Base-by-base conservation (phyloP, 2,113 vertebrate species). In the Catharus minimus region DNA sequence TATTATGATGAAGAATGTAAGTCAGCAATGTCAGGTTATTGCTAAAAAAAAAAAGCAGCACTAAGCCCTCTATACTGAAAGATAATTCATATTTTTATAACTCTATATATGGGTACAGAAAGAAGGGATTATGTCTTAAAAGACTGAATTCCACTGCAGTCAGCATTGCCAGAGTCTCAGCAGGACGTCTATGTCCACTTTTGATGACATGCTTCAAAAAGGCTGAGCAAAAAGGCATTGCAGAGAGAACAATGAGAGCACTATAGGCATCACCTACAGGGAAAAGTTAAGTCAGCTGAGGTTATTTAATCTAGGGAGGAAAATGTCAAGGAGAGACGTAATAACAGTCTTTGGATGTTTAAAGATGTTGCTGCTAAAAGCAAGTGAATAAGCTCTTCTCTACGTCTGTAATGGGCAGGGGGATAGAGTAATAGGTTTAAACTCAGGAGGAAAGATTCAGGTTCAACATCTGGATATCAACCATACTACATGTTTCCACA, bases 371-470 rank as follows among this genome's bases (percentile, higher is more conserved):
- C 80, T 90, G 61, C 53, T 64, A 81, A 86, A 88, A 89, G 83
- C 74, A 86, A 90, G 77, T 78, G 83, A 86, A 78, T 86, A 74
- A 78, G 58, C 49, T 89, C 67, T 80, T 93, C 69, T 83, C 60
- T 74, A 4, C 2, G 3, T 86, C 73, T 13, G 22, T 86, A 92
- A 81, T 46, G 89, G 44, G 14, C 60, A 77, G 71, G 65, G 61
- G 46, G 32, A 86, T 65, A 90, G 89, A 90, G 77, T 64, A 92
- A 86, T 84, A 89, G 53, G 53, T 93, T 94, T 95, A 93, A 93
- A 92, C 57, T 89, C 81, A 61, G 83, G 56, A 77, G 73, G 68
- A 58, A 62, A 52, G 56, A 56, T 81, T 88, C 56, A 72, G 49
- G 77, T 92, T 84, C 50, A 23, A 84, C 61, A 79, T 88, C 77